These are phyloP conservation scores for Ambastaia sidthimunki DNA, from an alignment of 2,797 vertebrate species.

Conservation along the genomic window DNA sequence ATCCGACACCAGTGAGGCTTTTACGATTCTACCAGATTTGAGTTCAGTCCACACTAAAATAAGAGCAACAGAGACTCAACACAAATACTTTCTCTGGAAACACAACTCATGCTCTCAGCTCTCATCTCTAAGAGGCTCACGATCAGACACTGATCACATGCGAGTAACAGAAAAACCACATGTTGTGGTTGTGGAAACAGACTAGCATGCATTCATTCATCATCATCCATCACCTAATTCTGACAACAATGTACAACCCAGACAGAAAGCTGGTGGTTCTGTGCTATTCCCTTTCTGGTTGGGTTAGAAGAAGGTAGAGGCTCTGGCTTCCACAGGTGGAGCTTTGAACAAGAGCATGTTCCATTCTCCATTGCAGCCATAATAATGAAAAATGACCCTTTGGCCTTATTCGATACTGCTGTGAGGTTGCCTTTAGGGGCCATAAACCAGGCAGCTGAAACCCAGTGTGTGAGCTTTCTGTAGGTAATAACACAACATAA, in stretches of 20 bases:
- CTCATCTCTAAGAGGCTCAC: not conserved
- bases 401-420: conserved; percentile 13
- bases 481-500: conserved; percentile 31
- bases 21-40: conserved; percentile 17
- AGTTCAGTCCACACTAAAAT: not conserved
- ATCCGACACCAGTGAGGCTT: not conserved
- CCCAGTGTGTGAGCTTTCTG: conserved; percentile 7
- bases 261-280: conserved; percentile 18
- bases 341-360: not conserved
- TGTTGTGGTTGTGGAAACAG: conserved; percentile 37
- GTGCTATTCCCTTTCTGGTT: conserved; percentile 39
- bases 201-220: conserved; percentile 27
- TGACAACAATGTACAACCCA: conserved; percentile 42
- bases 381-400: conserved; percentile 25
- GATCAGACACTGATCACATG: conserved; percentile 12
- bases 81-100: conserved; percentile 26
- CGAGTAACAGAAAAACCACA: conserved; percentile 22
- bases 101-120: conserved; percentile 7
- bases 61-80: conserved; percentile 11
- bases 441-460: conserved; percentile 4
- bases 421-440: not conserved
- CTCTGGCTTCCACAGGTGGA: conserved; percentile 2
- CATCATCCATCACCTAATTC: conserved; percentile 21
- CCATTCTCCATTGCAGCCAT: not conserved
- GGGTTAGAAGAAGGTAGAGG: conserved; percentile 2